These are phyloP conservation scores for Netelia fuscicornis DNA, from an alignment of 2,888 invertebrate species.

Conservation along the genomic window DNA sequence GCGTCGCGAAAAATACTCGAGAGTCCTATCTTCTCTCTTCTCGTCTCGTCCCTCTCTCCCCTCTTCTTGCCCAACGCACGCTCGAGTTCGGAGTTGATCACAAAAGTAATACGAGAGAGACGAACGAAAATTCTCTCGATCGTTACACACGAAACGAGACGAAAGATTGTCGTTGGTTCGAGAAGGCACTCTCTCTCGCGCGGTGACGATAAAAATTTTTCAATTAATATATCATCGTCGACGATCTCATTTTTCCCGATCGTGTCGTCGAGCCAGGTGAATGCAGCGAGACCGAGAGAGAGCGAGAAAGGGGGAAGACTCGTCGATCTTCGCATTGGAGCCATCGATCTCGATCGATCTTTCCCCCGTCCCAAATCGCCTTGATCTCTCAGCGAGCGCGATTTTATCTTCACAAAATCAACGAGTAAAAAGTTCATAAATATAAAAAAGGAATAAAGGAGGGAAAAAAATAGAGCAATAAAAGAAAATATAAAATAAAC, in stretches of 20 bases:
- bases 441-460: conserved; percentile 10
- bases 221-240: conserved; percentile 72
- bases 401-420: conserved; percentile 31
- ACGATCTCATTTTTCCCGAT: conserved; percentile 62
- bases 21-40: conserved; percentile 21
- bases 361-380: background rate
- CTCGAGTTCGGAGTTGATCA: background rate
- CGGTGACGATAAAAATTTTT: conserved; percentile 68
- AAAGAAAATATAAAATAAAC: background rate
- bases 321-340: conserved; percentile 26
- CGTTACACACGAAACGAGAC: no score
- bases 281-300: no score
- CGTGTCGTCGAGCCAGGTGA: conserved; percentile 13
- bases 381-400: conserved; percentile 13
- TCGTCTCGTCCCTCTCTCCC: background rate
- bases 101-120: conserved; percentile 6
- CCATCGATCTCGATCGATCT: conserved; percentile 55
- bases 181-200: conserved; percentile 3
- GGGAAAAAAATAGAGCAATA: background rate
- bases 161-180: conserved; percentile 15
- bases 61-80: background rate
- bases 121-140: no score
- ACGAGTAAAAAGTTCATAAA: conserved; percentile 29
- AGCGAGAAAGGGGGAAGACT: background rate
- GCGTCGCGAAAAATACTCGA: conserved; percentile 67